Conservation (phyloP, 1,140 invertebrate genomes). For the Frieseomelitta varia region DNA sequence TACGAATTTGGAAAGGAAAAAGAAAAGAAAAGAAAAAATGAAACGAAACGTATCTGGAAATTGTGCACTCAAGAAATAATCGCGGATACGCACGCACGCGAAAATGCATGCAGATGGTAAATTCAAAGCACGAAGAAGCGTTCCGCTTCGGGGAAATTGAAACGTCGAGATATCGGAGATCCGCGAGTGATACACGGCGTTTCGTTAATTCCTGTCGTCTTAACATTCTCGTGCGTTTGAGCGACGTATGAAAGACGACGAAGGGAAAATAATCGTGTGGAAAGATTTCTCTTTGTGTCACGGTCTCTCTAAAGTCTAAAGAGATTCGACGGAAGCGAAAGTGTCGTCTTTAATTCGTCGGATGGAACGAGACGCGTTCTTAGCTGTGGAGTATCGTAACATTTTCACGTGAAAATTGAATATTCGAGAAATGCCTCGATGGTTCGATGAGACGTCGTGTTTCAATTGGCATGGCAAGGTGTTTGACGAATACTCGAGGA, state of each 20-base stretch:
- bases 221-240: not conserved
- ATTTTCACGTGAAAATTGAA: not conserved
- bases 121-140: not conserved
- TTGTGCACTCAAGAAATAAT: not conserved
- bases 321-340: not conserved
- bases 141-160: not conserved
- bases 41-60: not conserved
- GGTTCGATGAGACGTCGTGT: not conserved
- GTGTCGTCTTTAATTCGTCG: not conserved
- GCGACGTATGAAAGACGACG: not conserved
- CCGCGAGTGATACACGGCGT: not conserved
- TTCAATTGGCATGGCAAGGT: not conserved
- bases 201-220: not conserved
- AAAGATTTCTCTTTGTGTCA: not conserved
- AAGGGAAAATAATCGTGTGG: not conserved
- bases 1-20: not conserved
- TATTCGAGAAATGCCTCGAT: not conserved
- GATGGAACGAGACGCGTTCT: not conserved
- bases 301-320: not conserved
- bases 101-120: not conserved
- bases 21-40: not conserved
- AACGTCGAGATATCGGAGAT: not conserved
- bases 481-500: not conserved
- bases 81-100: too few relatives aligned
- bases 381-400: not conserved